Evolutionary conservation across 2,113 vertebrate genomes (phyloP).

Genomic region (Macaca fascicularis): T2T-MFA8v1.1 NC_088395.1:36555001-36555500

Average conservation of each 20-base stretch:
- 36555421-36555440: too few species aligned
- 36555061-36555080: background rate
- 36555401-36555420: too few species aligned
- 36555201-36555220: background rate
- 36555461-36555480: too few species aligned
- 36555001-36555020: background rate
- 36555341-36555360: slow-evolving; percentile 19
- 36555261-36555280: background rate
- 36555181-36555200: too few species aligned
- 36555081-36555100: background rate
- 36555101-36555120: background rate
- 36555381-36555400: too few species aligned
- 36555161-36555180: background rate
- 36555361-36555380: background rate
- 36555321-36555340: background rate
- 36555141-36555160: background rate
- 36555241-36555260: background rate
- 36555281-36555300: background rate
- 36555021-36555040: background rate
- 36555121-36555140: background rate
- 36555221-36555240: background rate
- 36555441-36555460: too few species aligned
- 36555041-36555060: background rate
- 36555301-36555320: background rate
- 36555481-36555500: too few species aligned